Percentiles rank a stretch among this genome's conserved stretches.
Conservation (phyloP, 2,888 invertebrate genomes). For the Aradus depressus region DNA sequence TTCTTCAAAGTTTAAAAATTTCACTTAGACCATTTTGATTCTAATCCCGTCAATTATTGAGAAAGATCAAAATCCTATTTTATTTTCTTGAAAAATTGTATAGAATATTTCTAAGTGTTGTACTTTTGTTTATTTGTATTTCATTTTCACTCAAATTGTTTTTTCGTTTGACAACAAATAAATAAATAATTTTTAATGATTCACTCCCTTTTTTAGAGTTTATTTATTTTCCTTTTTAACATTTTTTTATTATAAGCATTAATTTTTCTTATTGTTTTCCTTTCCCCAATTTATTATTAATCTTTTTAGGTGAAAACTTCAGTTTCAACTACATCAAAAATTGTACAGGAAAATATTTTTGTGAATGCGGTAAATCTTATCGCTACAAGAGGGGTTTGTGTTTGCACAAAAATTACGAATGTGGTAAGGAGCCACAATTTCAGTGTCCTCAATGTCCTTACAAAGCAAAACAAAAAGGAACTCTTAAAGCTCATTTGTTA, state of each 20-base stretch:
- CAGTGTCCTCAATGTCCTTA: slow-evolving; percentile 1
- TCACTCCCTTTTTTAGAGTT: too few species aligned
- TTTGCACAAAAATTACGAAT: slow-evolving; percentile 6
- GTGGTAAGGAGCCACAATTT: slow-evolving; percentile 9
- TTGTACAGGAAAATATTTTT: background rate
- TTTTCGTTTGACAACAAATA: too few species aligned
- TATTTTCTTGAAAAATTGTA: too few species aligned
- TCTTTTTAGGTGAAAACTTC: background rate
- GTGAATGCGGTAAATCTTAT: slow-evolving; percentile 2
- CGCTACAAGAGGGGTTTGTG: background rate
- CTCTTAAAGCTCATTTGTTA: background rate
- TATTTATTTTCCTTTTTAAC: background rate
- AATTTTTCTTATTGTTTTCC: background rate
- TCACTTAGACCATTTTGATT: too few species aligned
- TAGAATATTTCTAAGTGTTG: too few species aligned
- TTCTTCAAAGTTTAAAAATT: too few species aligned
- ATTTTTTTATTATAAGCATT: background rate
- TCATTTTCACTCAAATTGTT: too few species aligned
- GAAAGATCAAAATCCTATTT: too few species aligned
- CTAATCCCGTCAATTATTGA: too few species aligned
- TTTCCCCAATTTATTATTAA: background rate
- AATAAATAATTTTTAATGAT: too few species aligned
- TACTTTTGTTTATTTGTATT: too few species aligned
- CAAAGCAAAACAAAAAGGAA: slow-evolving; percentile 8
- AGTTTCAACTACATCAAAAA: background rate